phyloP scores from a whole-genome alignment of 2,797 vertebrate species.

The Etheostoma nigrum region DNA sequence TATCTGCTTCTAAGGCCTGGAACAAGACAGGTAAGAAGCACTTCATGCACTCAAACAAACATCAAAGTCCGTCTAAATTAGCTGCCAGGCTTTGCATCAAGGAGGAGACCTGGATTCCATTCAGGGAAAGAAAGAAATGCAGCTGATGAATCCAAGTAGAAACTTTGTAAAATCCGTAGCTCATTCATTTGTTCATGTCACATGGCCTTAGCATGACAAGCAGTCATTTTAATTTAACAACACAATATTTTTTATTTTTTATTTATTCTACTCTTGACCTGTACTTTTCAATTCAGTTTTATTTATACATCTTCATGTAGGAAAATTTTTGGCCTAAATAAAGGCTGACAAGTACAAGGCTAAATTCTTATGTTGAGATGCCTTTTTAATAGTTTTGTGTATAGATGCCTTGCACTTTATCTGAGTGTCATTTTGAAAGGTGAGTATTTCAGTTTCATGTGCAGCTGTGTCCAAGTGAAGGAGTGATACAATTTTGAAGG shows the following conservation, averaged over 20 bases:
- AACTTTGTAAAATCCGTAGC: constrained; percentile 8
- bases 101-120: constrained; percentile 33
- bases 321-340: constrained; percentile 9
- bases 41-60: constrained; percentile 22
- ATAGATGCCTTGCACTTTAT: constrained; percentile 14
- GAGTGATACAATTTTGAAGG: constrained; percentile 20
- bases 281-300: neutral
- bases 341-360: neutral
- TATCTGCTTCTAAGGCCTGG: constrained; percentile 19
- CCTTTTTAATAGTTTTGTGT: neutral
- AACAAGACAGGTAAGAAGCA: constrained; percentile 40
- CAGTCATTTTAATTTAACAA: neutral
- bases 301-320: neutral
- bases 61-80: constrained; percentile 20
- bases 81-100: constrained; percentile 36
- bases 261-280: neutral
- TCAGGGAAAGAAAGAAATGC: constrained; percentile 23
- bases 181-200: constrained; percentile 7
- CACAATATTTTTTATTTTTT: neutral
- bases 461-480: constrained; percentile 39
- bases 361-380: constrained; percentile 6
- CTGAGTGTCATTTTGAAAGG: constrained; percentile 28
- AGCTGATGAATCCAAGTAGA: constrained; percentile 28
- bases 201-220: neutral
- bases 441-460: constrained; percentile 19